Conservation (phyloP, 1,140 invertebrate species). For the Drosophila watanabei region DNA sequence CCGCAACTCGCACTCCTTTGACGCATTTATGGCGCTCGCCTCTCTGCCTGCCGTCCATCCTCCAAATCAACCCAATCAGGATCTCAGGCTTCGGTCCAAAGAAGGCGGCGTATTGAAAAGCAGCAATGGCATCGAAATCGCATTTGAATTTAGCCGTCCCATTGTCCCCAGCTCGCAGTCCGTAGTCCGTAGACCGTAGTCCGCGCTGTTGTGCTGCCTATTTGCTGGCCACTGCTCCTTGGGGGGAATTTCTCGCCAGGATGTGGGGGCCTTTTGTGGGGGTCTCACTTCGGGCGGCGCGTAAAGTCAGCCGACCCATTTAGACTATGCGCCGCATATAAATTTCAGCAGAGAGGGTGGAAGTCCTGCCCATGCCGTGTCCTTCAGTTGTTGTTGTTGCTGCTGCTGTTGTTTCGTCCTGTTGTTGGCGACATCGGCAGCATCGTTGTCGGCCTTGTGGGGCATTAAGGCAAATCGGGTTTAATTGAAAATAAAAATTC, state of each 20-base stretch:
- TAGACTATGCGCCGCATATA: constrained; percentile 81
- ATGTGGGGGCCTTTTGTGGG: constrained; percentile 1
- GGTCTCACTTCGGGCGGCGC: constrained; percentile 52
- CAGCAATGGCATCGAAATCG: constrained; percentile 82
- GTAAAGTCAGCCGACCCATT: constrained; percentile 81
- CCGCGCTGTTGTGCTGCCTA: constrained; percentile 23
- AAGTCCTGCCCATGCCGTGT: constrained; percentile 53
- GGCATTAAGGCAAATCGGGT: constrained; percentile 85
- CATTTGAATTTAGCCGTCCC: constrained; percentile 79
- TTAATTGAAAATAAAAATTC: constrained; percentile 85
- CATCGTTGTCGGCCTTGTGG: constrained; percentile 81
- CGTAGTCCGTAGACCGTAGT: neutral
- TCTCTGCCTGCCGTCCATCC: neutral
- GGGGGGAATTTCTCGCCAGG: constrained; percentile 22
- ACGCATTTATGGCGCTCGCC: constrained; percentile 44
- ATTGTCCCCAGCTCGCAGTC: constrained; percentile 24
- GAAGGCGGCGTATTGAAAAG: constrained; percentile 74
- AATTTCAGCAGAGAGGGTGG: constrained; percentile 55
- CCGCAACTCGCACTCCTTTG: constrained; percentile 39
- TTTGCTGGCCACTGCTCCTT: constrained; percentile 50
- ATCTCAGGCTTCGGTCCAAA: constrained; percentile 40
- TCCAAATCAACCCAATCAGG: constrained; percentile 19
- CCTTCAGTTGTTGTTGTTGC: constrained; percentile 32
- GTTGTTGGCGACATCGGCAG: constrained; percentile 69
- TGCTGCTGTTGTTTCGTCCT: constrained; percentile 52